These are phyloP conservation scores for Caenorhabditis drosophilae DNA, from an alignment of 2,888 invertebrate species.

Conservation along the genomic window DNA sequence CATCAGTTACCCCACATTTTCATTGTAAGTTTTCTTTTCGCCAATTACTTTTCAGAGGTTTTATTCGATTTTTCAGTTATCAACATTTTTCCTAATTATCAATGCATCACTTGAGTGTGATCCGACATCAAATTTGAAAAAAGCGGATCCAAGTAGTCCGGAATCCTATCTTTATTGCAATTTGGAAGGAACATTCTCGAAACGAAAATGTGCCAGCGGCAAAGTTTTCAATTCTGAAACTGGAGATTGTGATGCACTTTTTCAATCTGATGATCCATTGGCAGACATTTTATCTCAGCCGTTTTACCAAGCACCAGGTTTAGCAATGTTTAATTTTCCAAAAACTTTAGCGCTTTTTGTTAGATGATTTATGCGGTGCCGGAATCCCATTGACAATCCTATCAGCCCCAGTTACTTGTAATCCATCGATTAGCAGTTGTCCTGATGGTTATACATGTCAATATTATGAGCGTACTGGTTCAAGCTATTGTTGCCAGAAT, in stretches of 20 bases:
- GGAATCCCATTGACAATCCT: slow-evolving; percentile 66
- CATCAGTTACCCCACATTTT: too few relatives aligned
- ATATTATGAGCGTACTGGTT: slow-evolving; percentile 65
- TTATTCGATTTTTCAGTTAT: background rate
- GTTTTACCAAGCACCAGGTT: slow-evolving; percentile 67
- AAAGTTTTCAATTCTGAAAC: slow-evolving; percentile 58
- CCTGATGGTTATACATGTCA: slow-evolving; percentile 67
- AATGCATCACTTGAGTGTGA: slow-evolving; percentile 49
- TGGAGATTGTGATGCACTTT: slow-evolving; percentile 52
- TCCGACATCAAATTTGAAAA: slow-evolving; percentile 53
- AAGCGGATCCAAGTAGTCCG: slow-evolving; percentile 57
- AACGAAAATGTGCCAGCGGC: slow-evolving; percentile 61
- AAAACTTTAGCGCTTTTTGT: too few relatives aligned
- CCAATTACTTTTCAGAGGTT: too few relatives aligned
- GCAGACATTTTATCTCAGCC: slow-evolving; percentile 61
- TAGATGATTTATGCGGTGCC: slow-evolving; percentile 66
- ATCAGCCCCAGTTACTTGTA: slow-evolving; percentile 66
- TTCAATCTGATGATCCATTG: slow-evolving; percentile 40
- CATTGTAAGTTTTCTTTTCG: too few relatives aligned
- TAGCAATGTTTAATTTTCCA: too few relatives aligned
- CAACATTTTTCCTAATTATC: slow-evolving; percentile 2
- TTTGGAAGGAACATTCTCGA: slow-evolving; percentile 63
- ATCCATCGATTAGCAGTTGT: slow-evolving; percentile 66
- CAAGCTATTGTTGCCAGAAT: slow-evolving; percentile 66
- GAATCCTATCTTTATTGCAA: slow-evolving; percentile 66